Base-by-base conservation (phyloP, 1,140 invertebrate species). In the Scylla paramamosain region DNA sequence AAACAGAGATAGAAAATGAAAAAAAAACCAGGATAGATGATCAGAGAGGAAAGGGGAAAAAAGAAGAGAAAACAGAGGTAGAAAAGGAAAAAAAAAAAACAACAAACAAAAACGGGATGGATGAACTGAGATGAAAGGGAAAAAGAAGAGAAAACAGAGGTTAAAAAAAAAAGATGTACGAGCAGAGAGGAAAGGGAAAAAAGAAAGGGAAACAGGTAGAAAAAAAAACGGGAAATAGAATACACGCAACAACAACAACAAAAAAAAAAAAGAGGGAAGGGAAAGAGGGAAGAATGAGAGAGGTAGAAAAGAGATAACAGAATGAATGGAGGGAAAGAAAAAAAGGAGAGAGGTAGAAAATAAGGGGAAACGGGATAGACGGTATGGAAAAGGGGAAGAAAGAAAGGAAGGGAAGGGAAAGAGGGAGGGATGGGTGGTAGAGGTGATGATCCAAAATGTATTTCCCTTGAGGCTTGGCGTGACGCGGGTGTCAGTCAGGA, bases 401-500 rank as follows among this genome's bases (percentile, higher is more conserved):
- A 14, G 31, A 12, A 28, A 29, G 46, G n/a, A 4, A 4, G n/a
- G 28, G 4, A 7, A 0, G 4, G 29, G 89, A 10, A 20, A n/a
- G 89, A n/a, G 12, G 10, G 12, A 31, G 14, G 25, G 39, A 0
- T 16, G n/a, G 83, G 29, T 45, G 48, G 48, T 91, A 29, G 8
- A 7, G 20, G 89, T 16, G 89, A 45, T 89, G 87, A 91, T 91
- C 89, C 89, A 91, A 14, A 52, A 10, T 39, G 46, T 91, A 59
- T 91, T 91, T 91, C 89, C 89, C 46, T 59, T 20, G 89, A 59
- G 32, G 31, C 48, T 48, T 29, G 25, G 48, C n/a, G 31, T 89
- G 32, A 89, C 87, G 39, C 39, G 39, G 2, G 32, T 91, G 89
- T 91, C 89, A 39, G 46, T 91, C 89, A 91, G 89, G 89, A 91